phyloP scores from a whole-genome alignment of 2,888 invertebrate species.

The Pyrocoelia pectoralis region DNA sequence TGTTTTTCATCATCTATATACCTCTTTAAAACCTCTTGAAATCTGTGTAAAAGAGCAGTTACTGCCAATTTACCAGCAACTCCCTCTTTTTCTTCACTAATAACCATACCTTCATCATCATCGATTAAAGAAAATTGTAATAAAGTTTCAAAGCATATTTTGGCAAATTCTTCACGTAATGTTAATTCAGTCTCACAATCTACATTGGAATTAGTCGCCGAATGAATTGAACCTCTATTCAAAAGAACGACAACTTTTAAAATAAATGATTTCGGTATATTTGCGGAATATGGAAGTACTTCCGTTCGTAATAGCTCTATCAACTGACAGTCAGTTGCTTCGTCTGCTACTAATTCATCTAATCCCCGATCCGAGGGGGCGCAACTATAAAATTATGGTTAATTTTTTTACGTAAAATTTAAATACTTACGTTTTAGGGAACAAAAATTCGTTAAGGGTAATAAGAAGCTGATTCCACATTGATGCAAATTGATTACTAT shows the following conservation, averaged over 20 bases:
- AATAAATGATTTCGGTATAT: constrained; percentile 82
- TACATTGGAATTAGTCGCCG: constrained; percentile 71
- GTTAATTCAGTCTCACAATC: constrained; percentile 83
- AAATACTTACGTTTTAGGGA: constrained; percentile 76
- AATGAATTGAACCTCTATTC: constrained; percentile 87
- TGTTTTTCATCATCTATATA: constrained; percentile 86
- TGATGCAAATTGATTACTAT: constrained; percentile 74
- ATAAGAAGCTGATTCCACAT: constrained; percentile 90
- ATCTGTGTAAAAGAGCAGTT: constrained; percentile 89
- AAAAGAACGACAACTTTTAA: constrained; percentile 83
- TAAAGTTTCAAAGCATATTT: constrained; percentile 94
- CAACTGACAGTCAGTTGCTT: constrained; percentile 83
- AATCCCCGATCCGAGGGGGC: constrained; percentile 66
- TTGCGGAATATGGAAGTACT: constrained; percentile 80
- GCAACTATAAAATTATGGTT: constrained; percentile 53
- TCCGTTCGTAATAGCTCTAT: constrained; percentile 83
- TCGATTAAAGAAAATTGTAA: constrained; percentile 91
- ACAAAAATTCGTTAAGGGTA: constrained; percentile 90
- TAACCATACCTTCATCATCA: constrained; percentile 63
- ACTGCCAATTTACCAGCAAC: constrained; percentile 83
- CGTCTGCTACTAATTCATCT: constrained; percentile 70
- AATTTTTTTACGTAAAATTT: no score
- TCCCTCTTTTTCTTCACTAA: constrained; percentile 63
- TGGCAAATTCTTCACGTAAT: constrained; percentile 93
- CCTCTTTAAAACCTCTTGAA: constrained; percentile 89